Conservation (phyloP, 1,140 invertebrate genomes). For the Zaprionus kolodkinae region DNA sequence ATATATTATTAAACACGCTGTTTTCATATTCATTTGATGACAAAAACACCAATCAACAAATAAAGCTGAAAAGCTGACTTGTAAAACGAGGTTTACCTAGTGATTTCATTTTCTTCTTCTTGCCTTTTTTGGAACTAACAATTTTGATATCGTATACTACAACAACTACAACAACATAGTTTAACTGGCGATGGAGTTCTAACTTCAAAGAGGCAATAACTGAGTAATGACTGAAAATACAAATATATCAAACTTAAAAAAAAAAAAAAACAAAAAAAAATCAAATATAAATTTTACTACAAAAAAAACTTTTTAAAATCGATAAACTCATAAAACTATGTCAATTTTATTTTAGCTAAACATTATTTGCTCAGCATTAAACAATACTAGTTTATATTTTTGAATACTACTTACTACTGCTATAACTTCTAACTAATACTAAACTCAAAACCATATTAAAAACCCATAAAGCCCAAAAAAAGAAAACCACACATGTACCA, state of each 20-base stretch:
- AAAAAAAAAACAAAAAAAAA: conserved; percentile 41
- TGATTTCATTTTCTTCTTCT: conserved; percentile 78
- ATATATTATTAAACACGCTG: conserved; percentile 40
- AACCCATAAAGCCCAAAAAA: conserved; percentile 57
- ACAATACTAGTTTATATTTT: conserved; percentile 80
- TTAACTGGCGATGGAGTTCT: conserved; percentile 96
- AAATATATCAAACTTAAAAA: conserved; percentile 51
- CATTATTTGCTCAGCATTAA: conserved; percentile 80
- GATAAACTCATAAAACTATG: conserved; percentile 59
- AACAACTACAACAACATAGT: conserved; percentile 86
- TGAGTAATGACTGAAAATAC: conserved; percentile 86
- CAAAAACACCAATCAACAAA: conserved; percentile 51
- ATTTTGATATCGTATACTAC: conserved; percentile 78
- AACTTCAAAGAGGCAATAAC: conserved; percentile 97
- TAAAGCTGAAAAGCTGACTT: conserved; percentile 67
- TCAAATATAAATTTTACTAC: conserved; percentile 47
- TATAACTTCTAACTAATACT: conserved; percentile 76
- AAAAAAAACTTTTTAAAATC: conserved; percentile 44
- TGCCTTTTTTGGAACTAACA: conserved; percentile 78
- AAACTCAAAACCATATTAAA: conserved; percentile 61
- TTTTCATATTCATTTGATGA: conserved; percentile 46
- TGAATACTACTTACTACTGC: conserved; percentile 76
- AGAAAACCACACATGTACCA: conserved; percentile 32
- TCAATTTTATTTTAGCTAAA: conserved; percentile 78
- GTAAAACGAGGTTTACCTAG: conserved; percentile 78